Evolutionary conservation across 2,113 vertebrate genomes (phyloP), one percentile per base, ranked within the genome.

Genomic region (Heterochromis multidens): DNA sequence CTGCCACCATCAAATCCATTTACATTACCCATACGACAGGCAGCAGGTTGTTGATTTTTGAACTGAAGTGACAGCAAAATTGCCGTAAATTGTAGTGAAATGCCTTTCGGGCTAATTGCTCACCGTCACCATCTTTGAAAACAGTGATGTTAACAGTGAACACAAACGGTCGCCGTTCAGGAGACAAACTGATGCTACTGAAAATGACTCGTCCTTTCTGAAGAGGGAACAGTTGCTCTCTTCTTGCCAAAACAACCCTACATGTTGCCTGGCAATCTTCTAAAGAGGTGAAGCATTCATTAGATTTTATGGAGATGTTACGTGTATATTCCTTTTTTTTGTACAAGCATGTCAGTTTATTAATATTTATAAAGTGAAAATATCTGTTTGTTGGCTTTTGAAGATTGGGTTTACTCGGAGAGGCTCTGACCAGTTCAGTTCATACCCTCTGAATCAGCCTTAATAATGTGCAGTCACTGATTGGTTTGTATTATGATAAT

Each of bases 301-400:
- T 14, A 31, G 16, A 40, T 25, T 63, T 27, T 19, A 67, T 14
- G 19, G 29, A 54, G 8, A 19, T 67, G 79, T 86, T 49, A 16
- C 7, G 59, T 67, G 60, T 79, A 21, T 54, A 35, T 25, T 62
- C n/a, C n/a, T 56, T 8, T 72, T 56, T 82, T 79, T 86, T 77
- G 74, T 79, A 79, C 31, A 5, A 57, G 85, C 85, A 87, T 87
- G 85, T 82, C 2, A 4, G 40, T 79, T 87, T 46, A 46, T 82
- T 74, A 57, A 57, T 35, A 27, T 79, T 79, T 83, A 13, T 72
- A 70, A 62, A 61, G 25, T 54, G 25, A 54, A 54, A 59, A 35
- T 23, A 21, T 56, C 1, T 80, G 35, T 57, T 1, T 5, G 23
- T 37, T 49, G 4, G 37, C 11, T 19, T 77, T 33, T 27, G 56